Evolutionary conservation across 64 coral and sea anemone species (phyloP).

Genomic region (Stichodactyla helianthus): DNA sequence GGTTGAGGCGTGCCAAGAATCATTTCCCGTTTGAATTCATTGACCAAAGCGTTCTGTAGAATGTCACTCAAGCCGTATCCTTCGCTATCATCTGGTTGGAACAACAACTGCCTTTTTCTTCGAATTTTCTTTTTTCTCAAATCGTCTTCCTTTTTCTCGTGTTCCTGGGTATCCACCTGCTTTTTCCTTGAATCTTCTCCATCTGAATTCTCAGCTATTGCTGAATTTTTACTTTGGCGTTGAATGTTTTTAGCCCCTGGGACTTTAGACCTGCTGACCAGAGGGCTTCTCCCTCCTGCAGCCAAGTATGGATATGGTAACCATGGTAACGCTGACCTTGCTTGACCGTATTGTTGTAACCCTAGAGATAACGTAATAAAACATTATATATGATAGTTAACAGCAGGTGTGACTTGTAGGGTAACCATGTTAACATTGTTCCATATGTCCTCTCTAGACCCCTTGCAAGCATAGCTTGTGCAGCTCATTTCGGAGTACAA

Average conservation of each 20-base stretch:
- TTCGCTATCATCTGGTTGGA: neutral
- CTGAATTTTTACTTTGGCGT: neutral
- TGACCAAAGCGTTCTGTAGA: slow-evolving; percentile 22
- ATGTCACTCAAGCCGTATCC: slow-evolving; percentile 8
- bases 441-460: too few relatives aligned
- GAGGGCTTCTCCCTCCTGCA: neutral
- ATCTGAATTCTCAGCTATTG: slow-evolving; percentile 17
- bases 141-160: neutral
- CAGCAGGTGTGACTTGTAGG: too few relatives aligned
- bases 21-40: slow-evolving; percentile 61
- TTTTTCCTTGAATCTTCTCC: neutral
- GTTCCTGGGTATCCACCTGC: neutral
- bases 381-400: neutral
- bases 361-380: neutral
- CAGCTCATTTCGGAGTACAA: too few relatives aligned
- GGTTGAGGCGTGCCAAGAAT: slow-evolving; percentile 38
- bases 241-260: neutral
- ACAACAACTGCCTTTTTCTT: neutral
- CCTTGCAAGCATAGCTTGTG: too few relatives aligned
- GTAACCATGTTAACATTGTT: too few relatives aligned
- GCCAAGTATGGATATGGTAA: slow-evolving; percentile 2
- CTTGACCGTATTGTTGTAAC: neutral
- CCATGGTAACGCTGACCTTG: neutral
- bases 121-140: slow-evolving; percentile 2
- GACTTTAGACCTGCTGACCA: slow-evolving; percentile 63